Percentiles rank a stretch among this genome's conserved stretches.
Conservation (phyloP, 2,797 vertebrate genomes). For the Cryptoprocta ferox region DNA sequence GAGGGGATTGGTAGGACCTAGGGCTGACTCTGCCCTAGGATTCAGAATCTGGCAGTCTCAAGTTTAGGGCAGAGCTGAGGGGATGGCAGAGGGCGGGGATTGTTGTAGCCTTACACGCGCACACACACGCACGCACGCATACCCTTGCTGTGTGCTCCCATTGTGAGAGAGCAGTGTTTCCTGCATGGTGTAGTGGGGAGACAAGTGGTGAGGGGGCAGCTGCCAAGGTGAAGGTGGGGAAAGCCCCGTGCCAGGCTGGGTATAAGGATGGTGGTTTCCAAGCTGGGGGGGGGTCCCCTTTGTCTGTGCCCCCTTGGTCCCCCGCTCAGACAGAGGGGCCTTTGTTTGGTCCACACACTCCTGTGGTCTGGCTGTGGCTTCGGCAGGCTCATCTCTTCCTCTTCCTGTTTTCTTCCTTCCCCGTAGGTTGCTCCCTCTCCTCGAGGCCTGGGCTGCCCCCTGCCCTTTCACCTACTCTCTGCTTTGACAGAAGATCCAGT, state of each 20-base stretch:
- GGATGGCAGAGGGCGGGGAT: neutral
- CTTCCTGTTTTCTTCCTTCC: constrained; percentile 85
- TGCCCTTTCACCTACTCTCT: constrained; percentile 78
- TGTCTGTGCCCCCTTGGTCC: constrained; percentile 64
- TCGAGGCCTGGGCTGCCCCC: constrained; percentile 70
- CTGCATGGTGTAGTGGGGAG: neutral
- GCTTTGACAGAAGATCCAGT: neutral
- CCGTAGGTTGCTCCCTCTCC: constrained; percentile 60
- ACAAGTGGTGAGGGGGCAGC: constrained; percentile 84
- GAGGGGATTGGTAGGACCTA: neutral
- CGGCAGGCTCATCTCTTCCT: constrained; percentile 72
- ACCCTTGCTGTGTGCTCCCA: neutral
- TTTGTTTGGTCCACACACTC: constrained; percentile 58
- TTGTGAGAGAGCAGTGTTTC: constrained; percentile 40
- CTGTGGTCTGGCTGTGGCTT: constrained; percentile 79
- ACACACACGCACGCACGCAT: fast-evolving
- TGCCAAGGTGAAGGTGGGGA: constrained; percentile 80
- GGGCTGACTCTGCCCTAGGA: neutral
- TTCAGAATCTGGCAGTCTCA: neutral
- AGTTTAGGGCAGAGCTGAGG: constrained; percentile 8
- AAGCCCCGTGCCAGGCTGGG: constrained; percentile 74
- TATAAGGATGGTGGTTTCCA: constrained; percentile 76
- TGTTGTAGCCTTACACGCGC: neutral
- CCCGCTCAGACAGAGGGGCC: constrained; percentile 63
- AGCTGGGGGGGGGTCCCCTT: constrained; percentile 72